A percentile compares a stretch with the other conserved stretches of the same genome.
These are phyloP conservation scores for Australoheros scitulus DNA, from an alignment of 2,113 vertebrate genomes.

Conservation along the genomic window DNA sequence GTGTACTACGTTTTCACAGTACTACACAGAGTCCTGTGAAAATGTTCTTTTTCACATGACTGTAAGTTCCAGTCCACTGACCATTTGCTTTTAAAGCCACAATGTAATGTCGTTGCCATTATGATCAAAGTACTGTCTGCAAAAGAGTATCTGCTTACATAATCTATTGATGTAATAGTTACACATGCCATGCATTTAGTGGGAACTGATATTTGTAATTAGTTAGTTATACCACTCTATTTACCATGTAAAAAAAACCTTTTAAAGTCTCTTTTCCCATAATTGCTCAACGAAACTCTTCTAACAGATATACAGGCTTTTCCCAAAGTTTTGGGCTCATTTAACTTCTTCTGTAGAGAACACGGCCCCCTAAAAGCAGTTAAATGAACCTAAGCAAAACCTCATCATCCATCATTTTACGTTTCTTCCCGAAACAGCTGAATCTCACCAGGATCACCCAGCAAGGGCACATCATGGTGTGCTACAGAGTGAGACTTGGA, in stretches of 20 bases:
- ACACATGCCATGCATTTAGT: neutral
- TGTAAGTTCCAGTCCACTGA: neutral
- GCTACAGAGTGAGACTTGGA: neutral
- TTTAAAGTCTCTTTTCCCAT: neutral
- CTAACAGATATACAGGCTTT: constrained; percentile 1
- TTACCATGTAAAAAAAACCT: neutral
- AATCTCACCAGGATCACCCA: constrained; percentile 42
- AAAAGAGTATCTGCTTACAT: neutral
- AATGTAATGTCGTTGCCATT: neutral
- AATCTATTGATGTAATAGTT: neutral
- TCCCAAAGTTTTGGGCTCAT: constrained; percentile 32
- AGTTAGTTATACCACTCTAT: neutral
- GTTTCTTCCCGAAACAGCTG: constrained; percentile 55
- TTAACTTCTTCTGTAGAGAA: constrained; percentile 37
- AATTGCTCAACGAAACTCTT: neutral
- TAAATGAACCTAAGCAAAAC: constrained; percentile 65
- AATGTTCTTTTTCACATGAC: too few species aligned
- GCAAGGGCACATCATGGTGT: constrained; percentile 22
- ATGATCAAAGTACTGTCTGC: neutral
- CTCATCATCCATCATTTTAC: constrained; percentile 44
- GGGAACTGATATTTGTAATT: neutral
- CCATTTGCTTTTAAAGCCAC: neutral
- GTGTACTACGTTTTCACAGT: too few species aligned
- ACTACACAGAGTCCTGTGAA: too few species aligned
- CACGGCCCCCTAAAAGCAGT: constrained; percentile 47